Conservation (phyloP, 1,140 invertebrate genomes). For the Anagrus nilaparvatae region DNA sequence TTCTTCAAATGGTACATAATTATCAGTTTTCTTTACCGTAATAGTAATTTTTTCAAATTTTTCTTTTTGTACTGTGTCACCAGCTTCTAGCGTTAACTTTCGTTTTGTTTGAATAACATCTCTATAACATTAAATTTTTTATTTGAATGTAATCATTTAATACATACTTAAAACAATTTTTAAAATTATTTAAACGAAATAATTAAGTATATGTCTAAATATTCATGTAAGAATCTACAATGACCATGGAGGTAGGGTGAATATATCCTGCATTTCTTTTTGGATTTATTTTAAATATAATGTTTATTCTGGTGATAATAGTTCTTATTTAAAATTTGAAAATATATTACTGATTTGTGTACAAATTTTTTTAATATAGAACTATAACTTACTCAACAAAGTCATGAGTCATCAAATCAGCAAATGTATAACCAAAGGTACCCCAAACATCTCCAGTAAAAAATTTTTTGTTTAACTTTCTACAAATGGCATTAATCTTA, state of each 20-base stretch:
- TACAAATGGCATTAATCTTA: slow-evolving; percentile 71
- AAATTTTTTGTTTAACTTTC: slow-evolving; percentile 70
- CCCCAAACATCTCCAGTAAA: slow-evolving; percentile 90
- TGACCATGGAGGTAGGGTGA: too few relatives aligned
- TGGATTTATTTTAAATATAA: too few relatives aligned
- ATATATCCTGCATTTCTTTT: background rate
- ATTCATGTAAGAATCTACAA: too few relatives aligned
- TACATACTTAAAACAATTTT: too few relatives aligned
- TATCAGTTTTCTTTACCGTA: slow-evolving; percentile 39
- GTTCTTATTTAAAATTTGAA: background rate
- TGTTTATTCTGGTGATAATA: background rate
- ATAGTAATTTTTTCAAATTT: slow-evolving; percentile 42
- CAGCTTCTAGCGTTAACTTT: slow-evolving; percentile 22
- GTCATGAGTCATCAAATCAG: slow-evolving; percentile 77
- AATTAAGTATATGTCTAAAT: slow-evolving; percentile 1
- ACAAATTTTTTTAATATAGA: too few relatives aligned
- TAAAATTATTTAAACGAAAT: too few relatives aligned
- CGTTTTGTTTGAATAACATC: slow-evolving; percentile 35
- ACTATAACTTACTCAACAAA: slow-evolving; percentile 69
- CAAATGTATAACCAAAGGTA: slow-evolving; percentile 83
- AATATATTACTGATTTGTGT: too few relatives aligned
- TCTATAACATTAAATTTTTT: slow-evolving; percentile 25
- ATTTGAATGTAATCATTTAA: too few relatives aligned
- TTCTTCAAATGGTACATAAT: slow-evolving; percentile 59
- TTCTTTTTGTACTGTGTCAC: slow-evolving; percentile 27